Percentiles rank a stretch among this genome's conserved stretches.
These are phyloP conservation scores for Drosophila eohydei DNA, from an alignment of 2,888 invertebrate species.

Conservation along the genomic window DNA sequence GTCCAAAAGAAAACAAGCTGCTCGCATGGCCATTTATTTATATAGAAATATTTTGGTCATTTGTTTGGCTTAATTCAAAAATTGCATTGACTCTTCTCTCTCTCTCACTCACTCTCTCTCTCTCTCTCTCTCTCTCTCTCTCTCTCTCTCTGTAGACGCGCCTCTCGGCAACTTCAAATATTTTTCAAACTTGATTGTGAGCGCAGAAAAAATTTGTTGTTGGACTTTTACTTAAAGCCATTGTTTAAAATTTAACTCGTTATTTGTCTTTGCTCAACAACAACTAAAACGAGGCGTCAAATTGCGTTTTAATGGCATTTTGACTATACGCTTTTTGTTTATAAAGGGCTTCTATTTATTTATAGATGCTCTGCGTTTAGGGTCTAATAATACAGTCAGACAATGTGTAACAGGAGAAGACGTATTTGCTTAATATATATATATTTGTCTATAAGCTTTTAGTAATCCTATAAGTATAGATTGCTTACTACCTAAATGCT, in stretches of 20 bases:
- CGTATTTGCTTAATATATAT: too few relatives aligned
- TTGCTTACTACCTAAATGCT: neutral
- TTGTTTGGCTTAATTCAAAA: conserved; percentile 22
- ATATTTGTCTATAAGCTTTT: neutral
- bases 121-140: neutral
- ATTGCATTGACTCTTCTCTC: conserved; percentile 23
- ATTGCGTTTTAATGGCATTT: conserved; percentile 71
- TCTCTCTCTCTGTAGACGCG: neutral
- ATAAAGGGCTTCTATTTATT: conserved; percentile 30
- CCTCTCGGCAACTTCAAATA: conserved; percentile 47
- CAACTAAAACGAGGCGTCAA: conserved; percentile 44
- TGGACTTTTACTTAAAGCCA: conserved; percentile 10
- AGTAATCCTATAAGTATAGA: neutral
- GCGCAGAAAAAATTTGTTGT: conserved; percentile 13
- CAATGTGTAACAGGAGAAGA: neutral
- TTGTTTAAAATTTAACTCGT: conserved; percentile 23
- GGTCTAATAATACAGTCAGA: neutral
- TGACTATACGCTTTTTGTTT: conserved; percentile 44
- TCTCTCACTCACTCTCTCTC: neutral
- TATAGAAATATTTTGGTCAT: conserved; percentile 5
- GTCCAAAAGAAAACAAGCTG: conserved; percentile 22
- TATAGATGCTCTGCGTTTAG: neutral
- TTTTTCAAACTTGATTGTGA: conserved; percentile 14
- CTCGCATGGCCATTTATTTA: conserved; percentile 21
- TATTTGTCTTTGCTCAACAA: conserved; percentile 63